phyloP scores from a whole-genome alignment of 2,113 vertebrate species.

The Festucalex cinctus region DNA sequence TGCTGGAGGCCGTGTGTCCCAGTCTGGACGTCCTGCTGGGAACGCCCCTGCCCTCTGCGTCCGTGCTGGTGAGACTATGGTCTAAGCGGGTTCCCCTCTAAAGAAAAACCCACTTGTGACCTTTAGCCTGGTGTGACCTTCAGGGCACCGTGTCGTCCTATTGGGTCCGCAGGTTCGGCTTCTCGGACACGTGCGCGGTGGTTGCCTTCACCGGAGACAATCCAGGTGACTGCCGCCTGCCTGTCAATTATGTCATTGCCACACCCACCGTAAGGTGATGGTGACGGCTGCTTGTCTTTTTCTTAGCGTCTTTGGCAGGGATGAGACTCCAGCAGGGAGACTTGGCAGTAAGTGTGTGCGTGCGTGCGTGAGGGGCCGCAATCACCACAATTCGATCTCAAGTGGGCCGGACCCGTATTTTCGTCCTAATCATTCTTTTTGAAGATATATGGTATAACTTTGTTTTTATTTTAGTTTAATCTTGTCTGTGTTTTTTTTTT shows the following conservation, averaged over 20 bases:
- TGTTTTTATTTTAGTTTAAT: too few relatives aligned
- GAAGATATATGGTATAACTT: too few relatives aligned
- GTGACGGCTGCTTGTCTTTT: neutral
- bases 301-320: slow-evolving; percentile 87
- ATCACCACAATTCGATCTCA: neutral
- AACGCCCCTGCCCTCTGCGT: slow-evolving; percentile 66
- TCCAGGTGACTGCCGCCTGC: slow-evolving; percentile 77
- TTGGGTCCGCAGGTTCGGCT: slow-evolving; percentile 78
- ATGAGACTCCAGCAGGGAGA: slow-evolving; percentile 91
- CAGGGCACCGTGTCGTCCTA: slow-evolving; percentile 85
- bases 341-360: slow-evolving; percentile 90
- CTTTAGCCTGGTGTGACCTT: neutral
- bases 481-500: too few relatives aligned
- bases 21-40: slow-evolving; percentile 77
- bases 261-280: neutral
- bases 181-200: slow-evolving; percentile 79
- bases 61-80: slow-evolving; percentile 76
- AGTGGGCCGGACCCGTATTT: too few relatives aligned
- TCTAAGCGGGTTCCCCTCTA: neutral
- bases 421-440: too few relatives aligned
- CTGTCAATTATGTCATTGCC: neutral
- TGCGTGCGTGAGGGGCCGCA: slow-evolving; percentile 14
- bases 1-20: slow-evolving; percentile 81
- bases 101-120: neutral
- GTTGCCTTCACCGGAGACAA: slow-evolving; percentile 95